Conservation (phyloP, 2,797 vertebrate species). For the Alfaro cultratus region DNA sequence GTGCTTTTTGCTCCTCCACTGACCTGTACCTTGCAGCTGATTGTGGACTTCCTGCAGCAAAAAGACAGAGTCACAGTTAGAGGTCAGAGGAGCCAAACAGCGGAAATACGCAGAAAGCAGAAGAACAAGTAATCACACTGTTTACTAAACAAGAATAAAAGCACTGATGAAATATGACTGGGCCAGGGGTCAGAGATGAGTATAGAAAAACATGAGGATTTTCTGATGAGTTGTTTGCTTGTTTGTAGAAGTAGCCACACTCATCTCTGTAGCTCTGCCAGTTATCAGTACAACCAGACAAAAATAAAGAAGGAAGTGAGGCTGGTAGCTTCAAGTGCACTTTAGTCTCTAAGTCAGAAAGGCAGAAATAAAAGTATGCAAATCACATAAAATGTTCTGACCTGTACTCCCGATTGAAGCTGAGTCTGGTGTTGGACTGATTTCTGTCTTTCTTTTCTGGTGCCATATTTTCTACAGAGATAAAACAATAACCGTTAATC, state of each 20-base stretch:
- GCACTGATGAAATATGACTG: not conserved
- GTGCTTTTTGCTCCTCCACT: not conserved
- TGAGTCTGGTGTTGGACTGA: not conserved
- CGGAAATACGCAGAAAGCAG: not conserved
- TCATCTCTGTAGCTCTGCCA: not conserved
- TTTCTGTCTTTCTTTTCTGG: not conserved
- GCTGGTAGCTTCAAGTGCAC: not conserved
- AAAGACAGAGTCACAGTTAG: not conserved
- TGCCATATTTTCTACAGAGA: slow-evolving; percentile 25
- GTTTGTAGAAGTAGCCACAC: not conserved
- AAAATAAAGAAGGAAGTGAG: not conserved
- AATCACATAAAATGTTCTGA: slow-evolving; percentile 21
- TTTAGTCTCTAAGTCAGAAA: not conserved
- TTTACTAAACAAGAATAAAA: not conserved
- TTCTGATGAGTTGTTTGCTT: not conserved
- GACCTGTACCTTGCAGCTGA: not conserved
- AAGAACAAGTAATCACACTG: not conserved
- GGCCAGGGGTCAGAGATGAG: not conserved
- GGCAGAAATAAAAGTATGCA: not conserved
- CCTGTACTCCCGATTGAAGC: slow-evolving; percentile 34
- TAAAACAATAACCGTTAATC: not conserved
- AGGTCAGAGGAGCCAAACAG: not conserved
- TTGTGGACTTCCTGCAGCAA: not conserved
- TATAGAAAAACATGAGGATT: not conserved
- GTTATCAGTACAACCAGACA: not conserved